phyloP scores from a whole-genome alignment of 2,888 invertebrate species.

The Phyto melanocephala region DNA sequence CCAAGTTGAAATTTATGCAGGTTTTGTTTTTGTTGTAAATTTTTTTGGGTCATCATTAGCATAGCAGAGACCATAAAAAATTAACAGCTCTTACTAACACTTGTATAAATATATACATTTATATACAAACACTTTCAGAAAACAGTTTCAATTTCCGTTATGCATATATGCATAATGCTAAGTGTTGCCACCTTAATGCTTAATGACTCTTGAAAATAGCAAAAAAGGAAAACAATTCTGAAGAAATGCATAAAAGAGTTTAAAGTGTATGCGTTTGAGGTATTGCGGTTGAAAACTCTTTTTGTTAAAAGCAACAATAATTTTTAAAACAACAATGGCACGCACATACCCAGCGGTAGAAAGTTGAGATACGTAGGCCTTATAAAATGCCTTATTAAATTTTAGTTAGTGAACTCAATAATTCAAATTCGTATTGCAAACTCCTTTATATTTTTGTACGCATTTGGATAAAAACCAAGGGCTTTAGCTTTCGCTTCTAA shows the following conservation, averaged over 20 bases:
- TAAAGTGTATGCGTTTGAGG: slow-evolving; percentile 2
- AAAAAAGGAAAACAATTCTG: background rate
- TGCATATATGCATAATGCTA: slow-evolving; percentile 46
- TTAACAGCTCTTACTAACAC: background rate
- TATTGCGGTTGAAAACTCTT: background rate
- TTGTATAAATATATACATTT: background rate
- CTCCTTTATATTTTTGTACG: no score
- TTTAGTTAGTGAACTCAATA: no score
- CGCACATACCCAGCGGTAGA: background rate
- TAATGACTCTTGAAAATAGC: slow-evolving; percentile 48
- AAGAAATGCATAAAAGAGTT: slow-evolving; percentile 1
- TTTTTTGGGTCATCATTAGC: slow-evolving; percentile 35
- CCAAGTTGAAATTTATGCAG: background rate
- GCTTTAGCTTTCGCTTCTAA: no score
- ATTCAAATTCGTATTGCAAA: no score
- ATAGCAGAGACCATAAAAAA: slow-evolving; percentile 21
- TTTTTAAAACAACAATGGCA: slow-evolving; percentile 4
- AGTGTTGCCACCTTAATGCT: slow-evolving; percentile 50
- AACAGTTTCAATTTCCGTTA: slow-evolving; percentile 55
- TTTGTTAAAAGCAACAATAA: slow-evolving; percentile 25
- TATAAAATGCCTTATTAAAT: no score
- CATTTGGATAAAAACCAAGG: no score
- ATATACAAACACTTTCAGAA: slow-evolving; percentile 9
- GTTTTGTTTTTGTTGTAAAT: background rate
- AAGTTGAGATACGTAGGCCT: no score